phyloP scores from a whole-genome alignment of 1,140 invertebrate species.

The Bradynema listronoti region DNA sequence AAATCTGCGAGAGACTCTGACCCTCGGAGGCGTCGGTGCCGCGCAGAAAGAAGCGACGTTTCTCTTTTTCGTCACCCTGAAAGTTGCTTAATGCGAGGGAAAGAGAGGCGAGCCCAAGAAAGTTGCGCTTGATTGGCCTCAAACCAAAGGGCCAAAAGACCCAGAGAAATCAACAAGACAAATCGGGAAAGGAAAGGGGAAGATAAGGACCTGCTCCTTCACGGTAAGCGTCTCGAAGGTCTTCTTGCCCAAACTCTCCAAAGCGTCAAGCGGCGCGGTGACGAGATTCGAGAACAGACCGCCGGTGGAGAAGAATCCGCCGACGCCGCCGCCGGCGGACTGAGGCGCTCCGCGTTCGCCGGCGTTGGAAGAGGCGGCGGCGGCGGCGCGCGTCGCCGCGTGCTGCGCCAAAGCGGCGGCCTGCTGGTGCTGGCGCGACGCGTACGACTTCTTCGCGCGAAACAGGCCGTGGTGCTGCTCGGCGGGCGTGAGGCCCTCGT shows the following conservation, averaged over 20 bases:
- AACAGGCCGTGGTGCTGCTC: neutral
- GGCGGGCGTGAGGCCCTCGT: slow-evolving; percentile 9
- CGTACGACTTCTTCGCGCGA: slow-evolving; percentile 12
- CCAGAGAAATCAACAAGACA: too few species aligned
- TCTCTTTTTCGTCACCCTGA: slow-evolving; percentile 16
- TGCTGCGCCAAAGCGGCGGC: neutral
- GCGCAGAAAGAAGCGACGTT: slow-evolving; percentile 21
- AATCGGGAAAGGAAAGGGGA: neutral
- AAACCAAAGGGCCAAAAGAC: too few species aligned
- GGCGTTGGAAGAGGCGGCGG: slow-evolving; percentile 1
- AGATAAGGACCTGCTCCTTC: slow-evolving; percentile 22
- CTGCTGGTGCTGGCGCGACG: neutral
- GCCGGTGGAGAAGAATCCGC: slow-evolving; percentile 22
- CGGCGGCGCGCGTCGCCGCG: neutral
- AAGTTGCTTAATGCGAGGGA: neutral
- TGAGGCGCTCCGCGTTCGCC: neutral
- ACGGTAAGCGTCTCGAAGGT: slow-evolving; percentile 51
- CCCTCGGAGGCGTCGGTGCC: slow-evolving; percentile 14
- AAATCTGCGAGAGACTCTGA: slow-evolving; percentile 39
- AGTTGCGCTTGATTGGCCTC: too few species aligned
- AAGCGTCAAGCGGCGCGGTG: slow-evolving; percentile 36
- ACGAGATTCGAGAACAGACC: slow-evolving; percentile 48
- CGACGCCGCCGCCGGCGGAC: neutral
- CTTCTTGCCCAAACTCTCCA: slow-evolving; percentile 46
- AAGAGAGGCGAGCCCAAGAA: neutral